A percentile compares a stretch with the other conserved stretches of the same genome.
phyloP scores from a whole-genome alignment of 1,140 invertebrate genomes.

The Metopolophium dirhodum region DNA sequence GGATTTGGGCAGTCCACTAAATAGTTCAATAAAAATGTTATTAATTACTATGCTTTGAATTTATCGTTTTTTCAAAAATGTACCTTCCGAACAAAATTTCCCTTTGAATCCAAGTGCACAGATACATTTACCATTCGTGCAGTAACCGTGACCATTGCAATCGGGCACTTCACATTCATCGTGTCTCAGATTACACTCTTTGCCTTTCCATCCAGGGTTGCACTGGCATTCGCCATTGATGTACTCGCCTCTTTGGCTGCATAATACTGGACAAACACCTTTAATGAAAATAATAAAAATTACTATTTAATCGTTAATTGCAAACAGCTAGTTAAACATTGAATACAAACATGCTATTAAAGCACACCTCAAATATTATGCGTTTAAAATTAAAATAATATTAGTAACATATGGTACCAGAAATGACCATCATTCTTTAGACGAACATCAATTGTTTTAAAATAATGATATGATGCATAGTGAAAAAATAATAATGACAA shows the following conservation, averaged over 20 bases:
- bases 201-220: slow-evolving; percentile 96
- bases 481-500: not conserved
- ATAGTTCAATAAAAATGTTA: slow-evolving; percentile 58
- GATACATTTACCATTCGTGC: slow-evolving; percentile 91
- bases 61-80: slow-evolving; percentile 58
- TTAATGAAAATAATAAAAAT: slow-evolving; percentile 60
- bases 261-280: slow-evolving; percentile 94
- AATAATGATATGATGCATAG: not conserved
- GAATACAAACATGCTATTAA: slow-evolving; percentile 21
- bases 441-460: not conserved
- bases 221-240: slow-evolving; percentile 95
- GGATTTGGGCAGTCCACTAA: slow-evolving; percentile 92
- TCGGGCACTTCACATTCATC: slow-evolving; percentile 93
- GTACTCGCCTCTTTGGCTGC: slow-evolving; percentile 94
- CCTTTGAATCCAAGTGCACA: slow-evolving; percentile 93
- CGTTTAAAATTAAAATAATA: not conserved
- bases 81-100: slow-evolving; percentile 87
- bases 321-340: no score
- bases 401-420: slow-evolving; percentile 4
- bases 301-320: not conserved
- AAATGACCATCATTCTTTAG: not conserved
- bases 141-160: slow-evolving; percentile 94
- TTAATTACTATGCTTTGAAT: not conserved
- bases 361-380: not conserved
- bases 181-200: slow-evolving; percentile 90